These are phyloP conservation scores for Trichosurus vulpecula DNA, from an alignment of 2,797 vertebrate species.

Conservation along the genomic window DNA sequence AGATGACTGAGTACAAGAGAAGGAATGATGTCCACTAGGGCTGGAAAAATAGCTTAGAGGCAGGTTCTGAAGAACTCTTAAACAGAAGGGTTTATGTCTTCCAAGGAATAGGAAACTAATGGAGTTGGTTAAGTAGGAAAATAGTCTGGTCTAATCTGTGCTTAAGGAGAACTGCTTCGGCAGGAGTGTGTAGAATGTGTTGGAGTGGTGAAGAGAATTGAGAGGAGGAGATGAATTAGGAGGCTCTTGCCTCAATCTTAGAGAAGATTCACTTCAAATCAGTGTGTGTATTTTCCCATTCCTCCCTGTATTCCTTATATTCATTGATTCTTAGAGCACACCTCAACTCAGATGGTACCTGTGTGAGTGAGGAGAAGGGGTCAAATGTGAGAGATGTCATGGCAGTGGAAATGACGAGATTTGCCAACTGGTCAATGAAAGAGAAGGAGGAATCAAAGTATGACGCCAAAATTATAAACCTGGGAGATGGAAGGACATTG, in stretches of 20 bases:
- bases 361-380: not conserved
- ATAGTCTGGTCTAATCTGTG: not conserved
- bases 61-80: not conserved
- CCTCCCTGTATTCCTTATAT: not conserved
- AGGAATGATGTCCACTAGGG: not conserved
- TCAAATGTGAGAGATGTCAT: not conserved
- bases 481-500: not conserved
- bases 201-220: not conserved
- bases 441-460: not conserved
- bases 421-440: not conserved
- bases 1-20: not conserved
- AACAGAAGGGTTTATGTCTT: not conserved
- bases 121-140: not conserved
- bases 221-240: not conserved
- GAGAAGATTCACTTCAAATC: not conserved
- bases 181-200: not conserved
- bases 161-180: not conserved
- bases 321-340: not conserved
- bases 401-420: not conserved
- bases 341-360: not conserved
- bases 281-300: not conserved
- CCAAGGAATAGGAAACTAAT: not conserved
- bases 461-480: not conserved
- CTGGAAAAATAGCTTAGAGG: not conserved
- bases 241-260: not conserved